Conservation (phyloP, 2,888 invertebrate genomes). For the Amorpha juglandis region DNA sequence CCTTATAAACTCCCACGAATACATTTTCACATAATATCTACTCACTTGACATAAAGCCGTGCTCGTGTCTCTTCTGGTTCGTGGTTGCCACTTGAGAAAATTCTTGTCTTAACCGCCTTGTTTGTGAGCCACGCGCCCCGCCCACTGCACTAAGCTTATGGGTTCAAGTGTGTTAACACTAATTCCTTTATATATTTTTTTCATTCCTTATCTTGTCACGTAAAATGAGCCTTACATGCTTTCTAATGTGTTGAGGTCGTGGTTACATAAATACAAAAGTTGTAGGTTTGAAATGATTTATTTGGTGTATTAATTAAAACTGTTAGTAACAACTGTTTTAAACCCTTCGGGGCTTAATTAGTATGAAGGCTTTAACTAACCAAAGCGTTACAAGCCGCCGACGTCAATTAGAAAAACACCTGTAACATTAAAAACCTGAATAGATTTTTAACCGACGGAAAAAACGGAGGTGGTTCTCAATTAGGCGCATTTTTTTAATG, state of each 20-base stretch:
- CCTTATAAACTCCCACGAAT: background rate
- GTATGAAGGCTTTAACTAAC: no score
- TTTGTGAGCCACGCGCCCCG: background rate
- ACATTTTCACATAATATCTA: background rate
- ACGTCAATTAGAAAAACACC: no score
- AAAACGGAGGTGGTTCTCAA: no score
- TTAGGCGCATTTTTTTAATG: no score
- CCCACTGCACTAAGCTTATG: background rate
- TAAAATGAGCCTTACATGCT: background rate
- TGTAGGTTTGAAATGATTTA: background rate
- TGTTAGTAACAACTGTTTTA: no score
- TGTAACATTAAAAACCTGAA: no score
- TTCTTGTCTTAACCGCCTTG: background rate
- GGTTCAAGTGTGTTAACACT: conserved; percentile 6
- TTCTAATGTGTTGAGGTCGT: conserved; percentile 3
- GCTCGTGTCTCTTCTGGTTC: background rate
- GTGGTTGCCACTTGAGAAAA: background rate
- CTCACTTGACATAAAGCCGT: background rate
- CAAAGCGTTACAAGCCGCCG: no score
- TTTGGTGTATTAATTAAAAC: background rate
- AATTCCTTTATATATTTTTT: conserved; percentile 15
- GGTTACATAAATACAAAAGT: background rate
- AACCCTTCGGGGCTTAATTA: no score
- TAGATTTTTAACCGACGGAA: no score
- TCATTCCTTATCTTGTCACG: conserved; percentile 7